Evolutionary conservation across 2,113 vertebrate species (phyloP).

Genomic region (Crotalus helleri): DNA sequence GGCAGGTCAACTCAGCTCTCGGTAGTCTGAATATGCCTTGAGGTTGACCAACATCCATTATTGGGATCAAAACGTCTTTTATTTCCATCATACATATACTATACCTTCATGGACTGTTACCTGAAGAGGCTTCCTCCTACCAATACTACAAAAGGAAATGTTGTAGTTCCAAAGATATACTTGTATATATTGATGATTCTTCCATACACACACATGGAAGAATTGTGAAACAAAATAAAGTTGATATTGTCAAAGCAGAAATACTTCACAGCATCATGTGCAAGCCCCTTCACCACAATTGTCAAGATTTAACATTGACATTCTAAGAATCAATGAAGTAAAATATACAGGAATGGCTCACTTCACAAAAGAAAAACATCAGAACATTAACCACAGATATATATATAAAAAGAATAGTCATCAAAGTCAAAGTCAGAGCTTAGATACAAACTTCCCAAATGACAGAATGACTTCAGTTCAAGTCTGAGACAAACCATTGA

Average conservation of each 20-base stretch:
- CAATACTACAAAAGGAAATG: neutral
- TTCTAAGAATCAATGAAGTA: neutral
- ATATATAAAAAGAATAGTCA: neutral
- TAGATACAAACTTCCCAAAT: neutral
- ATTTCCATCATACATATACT: neutral
- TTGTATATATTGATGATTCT: neutral
- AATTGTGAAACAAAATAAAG: neutral
- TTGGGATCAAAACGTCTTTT: neutral
- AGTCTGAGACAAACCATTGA: neutral
- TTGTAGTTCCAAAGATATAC: neutral
- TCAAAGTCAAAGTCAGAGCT: neutral
- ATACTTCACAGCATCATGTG: neutral
- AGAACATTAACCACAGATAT: neutral
- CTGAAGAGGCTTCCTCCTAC: neutral
- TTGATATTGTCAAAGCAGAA: neutral
- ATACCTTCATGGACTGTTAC: neutral
- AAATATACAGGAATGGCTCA: neutral
- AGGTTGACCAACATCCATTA: neutral
- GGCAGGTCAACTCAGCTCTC: neutral
- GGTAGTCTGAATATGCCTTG: neutral
- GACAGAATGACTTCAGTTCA: neutral
- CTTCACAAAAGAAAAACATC: neutral
- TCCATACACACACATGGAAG: neutral
- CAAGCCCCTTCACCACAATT: neutral
- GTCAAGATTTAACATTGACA: neutral